phyloP scores from a whole-genome alignment of 2,113 vertebrate species.

The Passerina amoena region DNA sequence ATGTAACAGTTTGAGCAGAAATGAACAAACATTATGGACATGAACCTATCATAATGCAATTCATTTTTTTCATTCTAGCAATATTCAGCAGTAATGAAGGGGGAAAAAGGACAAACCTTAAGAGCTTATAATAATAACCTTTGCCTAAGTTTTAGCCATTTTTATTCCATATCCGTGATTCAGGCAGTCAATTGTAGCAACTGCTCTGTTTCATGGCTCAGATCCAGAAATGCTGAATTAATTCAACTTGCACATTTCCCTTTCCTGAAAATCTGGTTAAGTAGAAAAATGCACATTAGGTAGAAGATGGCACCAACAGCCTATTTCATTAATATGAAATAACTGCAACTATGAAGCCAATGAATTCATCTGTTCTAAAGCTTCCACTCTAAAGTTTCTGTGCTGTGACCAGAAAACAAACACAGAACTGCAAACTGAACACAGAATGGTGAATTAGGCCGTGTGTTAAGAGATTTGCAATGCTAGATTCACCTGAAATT shows the following conservation, averaged over 20 bases:
- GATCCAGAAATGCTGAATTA: background rate
- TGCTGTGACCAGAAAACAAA: background rate
- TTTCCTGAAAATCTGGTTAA: conserved; percentile 5
- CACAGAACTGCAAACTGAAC: background rate
- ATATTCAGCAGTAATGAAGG: conserved; percentile 32
- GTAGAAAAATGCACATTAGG: background rate
- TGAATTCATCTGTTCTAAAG: background rate
- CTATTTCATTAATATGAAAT: background rate
- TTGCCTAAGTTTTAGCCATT: conserved; percentile 22
- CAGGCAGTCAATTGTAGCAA: background rate
- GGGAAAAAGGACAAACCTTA: conserved; percentile 28
- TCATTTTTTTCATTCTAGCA: conserved; percentile 22
- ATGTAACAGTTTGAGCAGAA: conserved; percentile 43
- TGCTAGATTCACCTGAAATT: background rate
- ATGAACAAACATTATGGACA: conserved; percentile 49
- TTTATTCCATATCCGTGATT: background rate
- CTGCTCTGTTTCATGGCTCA: background rate
- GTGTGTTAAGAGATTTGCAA: background rate
- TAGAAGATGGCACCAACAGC: background rate
- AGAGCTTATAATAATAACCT: conserved; percentile 46
- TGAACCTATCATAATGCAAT: conserved; percentile 47
- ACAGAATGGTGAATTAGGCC: background rate
- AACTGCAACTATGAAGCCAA: background rate
- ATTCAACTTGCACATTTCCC: background rate
- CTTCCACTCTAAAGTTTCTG: background rate